Percentiles rank a stretch among this genome's conserved stretches.
phyloP scores from a whole-genome alignment of 2,888 invertebrate genomes.

The Drosophila anomalata region DNA sequence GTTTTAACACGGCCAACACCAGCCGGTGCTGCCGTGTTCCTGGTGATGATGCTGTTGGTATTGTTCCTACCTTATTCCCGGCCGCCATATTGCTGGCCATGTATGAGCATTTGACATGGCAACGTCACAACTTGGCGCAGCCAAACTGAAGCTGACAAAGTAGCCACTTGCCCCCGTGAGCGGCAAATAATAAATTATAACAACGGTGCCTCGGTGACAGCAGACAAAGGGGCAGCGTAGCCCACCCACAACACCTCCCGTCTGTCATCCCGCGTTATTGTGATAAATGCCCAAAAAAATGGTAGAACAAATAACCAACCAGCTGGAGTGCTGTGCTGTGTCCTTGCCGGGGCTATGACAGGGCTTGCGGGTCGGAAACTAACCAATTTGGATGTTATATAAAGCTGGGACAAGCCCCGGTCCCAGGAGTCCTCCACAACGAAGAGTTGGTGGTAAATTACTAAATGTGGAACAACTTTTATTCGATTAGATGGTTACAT shows the following conservation, averaged over 20 bases:
- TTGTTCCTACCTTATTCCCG: constrained; percentile 12
- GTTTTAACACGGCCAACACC: constrained; percentile 49
- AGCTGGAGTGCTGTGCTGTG: constrained; percentile 22
- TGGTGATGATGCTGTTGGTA: background rate
- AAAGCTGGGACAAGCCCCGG: constrained; percentile 12
- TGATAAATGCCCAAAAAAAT: constrained; percentile 38
- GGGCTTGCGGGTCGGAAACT: constrained; percentile 7
- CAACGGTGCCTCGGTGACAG: constrained; percentile 57
- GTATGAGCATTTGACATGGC: constrained; percentile 68
- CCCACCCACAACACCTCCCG: constrained; percentile 15
- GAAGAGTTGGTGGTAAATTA: background rate
- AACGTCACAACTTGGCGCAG: constrained; percentile 52
- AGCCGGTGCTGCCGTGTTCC: constrained; percentile 3
- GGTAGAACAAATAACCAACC: constrained; percentile 28
- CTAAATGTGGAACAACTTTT: background rate
- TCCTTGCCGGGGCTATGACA: constrained; percentile 25
- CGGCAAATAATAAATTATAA: constrained; percentile 71
- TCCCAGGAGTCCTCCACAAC: constrained; percentile 1
- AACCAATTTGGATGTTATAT: constrained; percentile 34
- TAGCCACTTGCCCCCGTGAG: constrained; percentile 55
- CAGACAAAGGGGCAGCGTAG: constrained; percentile 54
- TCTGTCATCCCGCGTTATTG: constrained; percentile 30
- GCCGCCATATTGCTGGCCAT: constrained; percentile 56
- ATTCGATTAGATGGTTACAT: background rate
- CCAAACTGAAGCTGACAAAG: constrained; percentile 33